These are phyloP conservation scores for Drosophila aff. DNA, from an alignment of 1,140 invertebrate species.

Conservation along the genomic window DNA sequence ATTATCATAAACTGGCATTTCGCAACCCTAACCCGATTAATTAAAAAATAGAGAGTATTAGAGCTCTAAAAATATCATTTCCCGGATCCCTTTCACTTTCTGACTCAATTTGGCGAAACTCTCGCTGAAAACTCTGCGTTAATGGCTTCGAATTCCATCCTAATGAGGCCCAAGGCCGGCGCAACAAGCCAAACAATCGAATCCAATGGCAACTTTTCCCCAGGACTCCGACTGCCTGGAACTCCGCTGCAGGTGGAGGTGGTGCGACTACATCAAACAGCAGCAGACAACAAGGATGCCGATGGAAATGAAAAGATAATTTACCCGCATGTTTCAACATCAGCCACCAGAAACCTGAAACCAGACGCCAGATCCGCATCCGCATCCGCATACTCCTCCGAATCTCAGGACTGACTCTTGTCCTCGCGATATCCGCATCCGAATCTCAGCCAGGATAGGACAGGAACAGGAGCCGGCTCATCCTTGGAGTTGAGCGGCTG, in stretches of 20 bases:
- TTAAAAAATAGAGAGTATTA: no score
- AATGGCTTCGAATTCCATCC: conserved; percentile 8
- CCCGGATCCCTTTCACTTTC: background rate
- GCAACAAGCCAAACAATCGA: conserved; percentile 57
- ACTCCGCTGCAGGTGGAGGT: conserved; percentile 10
- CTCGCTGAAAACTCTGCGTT: background rate
- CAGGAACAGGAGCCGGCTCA: conserved; percentile 14
- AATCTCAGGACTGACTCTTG: background rate
- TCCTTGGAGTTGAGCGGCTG: conserved; percentile 15
- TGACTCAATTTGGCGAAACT: background rate
- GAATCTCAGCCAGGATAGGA: conserved; percentile 3
- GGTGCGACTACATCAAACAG: conserved; percentile 14
- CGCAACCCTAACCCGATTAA: no score
- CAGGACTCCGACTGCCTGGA: background rate
- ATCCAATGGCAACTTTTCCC: conserved; percentile 33
- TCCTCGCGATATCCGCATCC: conserved; percentile 21
- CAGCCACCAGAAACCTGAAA: conserved; percentile 14
- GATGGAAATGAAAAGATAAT: conserved; percentile 82
- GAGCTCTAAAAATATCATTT: no score
- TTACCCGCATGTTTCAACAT: conserved; percentile 77
- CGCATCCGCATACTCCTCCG: conserved; percentile 8
- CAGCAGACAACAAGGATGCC: conserved; percentile 30
- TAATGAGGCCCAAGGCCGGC: conserved; percentile 10
- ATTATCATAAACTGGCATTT: no score
- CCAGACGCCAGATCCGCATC: conserved; percentile 22